Percentiles rank a stretch among this genome's conserved stretches.
Conservation (phyloP, 2,888 invertebrate species). For the Troides aeacus region DNA sequence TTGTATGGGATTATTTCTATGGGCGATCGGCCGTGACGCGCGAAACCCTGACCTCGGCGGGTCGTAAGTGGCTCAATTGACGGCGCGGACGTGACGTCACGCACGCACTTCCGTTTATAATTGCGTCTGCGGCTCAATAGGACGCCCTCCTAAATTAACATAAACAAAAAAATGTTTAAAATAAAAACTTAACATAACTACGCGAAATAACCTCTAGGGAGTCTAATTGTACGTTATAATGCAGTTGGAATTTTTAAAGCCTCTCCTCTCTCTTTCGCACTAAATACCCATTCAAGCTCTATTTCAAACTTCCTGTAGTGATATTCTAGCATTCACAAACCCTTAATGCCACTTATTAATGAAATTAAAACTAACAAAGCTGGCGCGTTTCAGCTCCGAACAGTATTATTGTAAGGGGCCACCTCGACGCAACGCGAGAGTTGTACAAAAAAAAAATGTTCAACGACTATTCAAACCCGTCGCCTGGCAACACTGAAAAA, state of each 20-base stretch:
- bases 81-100: constrained; percentile 67
- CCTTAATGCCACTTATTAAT: constrained; percentile 27
- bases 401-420: constrained; percentile 23
- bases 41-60: constrained; percentile 61
- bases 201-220: neutral
- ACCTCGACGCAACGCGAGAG: constrained; percentile 26
- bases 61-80: constrained; percentile 50
- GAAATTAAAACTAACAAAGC: constrained; percentile 28
- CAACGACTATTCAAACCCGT: constrained; percentile 42
- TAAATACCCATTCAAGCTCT: constrained; percentile 11
- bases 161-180: constrained; percentile 9
- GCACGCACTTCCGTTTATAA: constrained; percentile 62
- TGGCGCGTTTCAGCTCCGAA: constrained; percentile 16
- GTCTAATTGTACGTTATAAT: constrained; percentile 16
- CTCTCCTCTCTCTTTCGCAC: neutral
- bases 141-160: constrained; percentile 24
- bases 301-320: constrained; percentile 15
- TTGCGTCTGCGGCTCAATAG: constrained; percentile 51
- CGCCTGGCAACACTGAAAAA: constrained; percentile 73
- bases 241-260: neutral
- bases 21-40: constrained; percentile 28
- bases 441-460: constrained; percentile 35
- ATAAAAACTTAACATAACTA: neutral
- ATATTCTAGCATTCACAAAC: constrained; percentile 15
- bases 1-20: constrained; percentile 20